Evolutionary conservation across 2,797 vertebrate species (phyloP).

Genomic region (Rhyacichthys aspro): DNA sequence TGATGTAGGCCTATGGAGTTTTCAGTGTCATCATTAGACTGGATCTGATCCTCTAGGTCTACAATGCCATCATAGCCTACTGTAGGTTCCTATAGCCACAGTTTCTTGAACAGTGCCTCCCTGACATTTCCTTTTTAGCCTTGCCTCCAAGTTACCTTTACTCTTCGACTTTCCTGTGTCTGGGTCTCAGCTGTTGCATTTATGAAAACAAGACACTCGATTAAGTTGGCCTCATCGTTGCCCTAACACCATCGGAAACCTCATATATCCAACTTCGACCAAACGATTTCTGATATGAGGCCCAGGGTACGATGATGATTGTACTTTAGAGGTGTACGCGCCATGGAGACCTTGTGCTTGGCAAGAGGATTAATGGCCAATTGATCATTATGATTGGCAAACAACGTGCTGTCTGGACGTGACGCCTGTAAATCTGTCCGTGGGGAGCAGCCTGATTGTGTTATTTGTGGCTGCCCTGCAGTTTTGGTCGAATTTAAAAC

Average conservation of each 20-base stretch:
- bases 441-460: constrained; percentile 63
- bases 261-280: constrained; percentile 62
- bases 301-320: constrained; percentile 52
- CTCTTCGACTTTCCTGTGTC: not conserved
- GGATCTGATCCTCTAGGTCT: too few species aligned
- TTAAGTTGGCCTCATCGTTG: constrained; percentile 58
- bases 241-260: constrained; percentile 53
- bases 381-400: constrained; percentile 67
- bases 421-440: constrained; percentile 58
- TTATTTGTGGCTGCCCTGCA: constrained; percentile 61
- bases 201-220: constrained; percentile 75
- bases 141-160: not conserved
- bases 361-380: constrained; percentile 51
- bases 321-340: constrained; percentile 43
- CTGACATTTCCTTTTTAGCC: not conserved
- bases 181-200: constrained; percentile 75
- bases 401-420: constrained; percentile 48
- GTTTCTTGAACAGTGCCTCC: not conserved
- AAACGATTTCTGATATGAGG: constrained; percentile 63
- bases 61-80: too few species aligned
- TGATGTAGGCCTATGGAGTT: too few species aligned
- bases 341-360: constrained; percentile 14
- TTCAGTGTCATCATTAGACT: too few species aligned
- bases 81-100: too few species aligned
- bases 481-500: constrained; percentile 55